Evolutionary conservation across 1,140 invertebrate species (phyloP).

Genomic region (Spodoptera litura): DNA sequence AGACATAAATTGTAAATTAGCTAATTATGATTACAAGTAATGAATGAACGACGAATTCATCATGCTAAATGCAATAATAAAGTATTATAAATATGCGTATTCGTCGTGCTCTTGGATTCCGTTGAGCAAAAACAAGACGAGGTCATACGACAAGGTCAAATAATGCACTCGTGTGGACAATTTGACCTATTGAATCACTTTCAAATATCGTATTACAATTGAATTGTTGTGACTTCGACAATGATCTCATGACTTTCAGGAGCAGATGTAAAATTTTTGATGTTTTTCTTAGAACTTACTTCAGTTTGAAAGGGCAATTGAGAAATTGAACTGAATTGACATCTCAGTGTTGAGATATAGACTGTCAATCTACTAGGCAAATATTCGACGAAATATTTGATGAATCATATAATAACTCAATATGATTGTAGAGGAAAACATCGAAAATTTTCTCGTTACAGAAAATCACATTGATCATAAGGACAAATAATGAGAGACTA

Average conservation of each 20-base stretch:
- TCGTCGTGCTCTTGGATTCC: conserved; percentile 50
- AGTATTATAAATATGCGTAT: conserved; percentile 38
- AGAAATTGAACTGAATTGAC: no score
- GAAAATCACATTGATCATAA: no score
- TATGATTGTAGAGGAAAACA: no score
- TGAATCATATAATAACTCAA: no score
- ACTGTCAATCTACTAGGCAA: no score
- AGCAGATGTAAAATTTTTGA: not conserved
- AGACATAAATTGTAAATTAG: not conserved
- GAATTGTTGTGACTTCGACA: conserved; percentile 19
- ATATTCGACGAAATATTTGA: no score
- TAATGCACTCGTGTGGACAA: conserved; percentile 48
- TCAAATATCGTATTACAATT: conserved; percentile 37
- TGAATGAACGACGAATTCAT: not conserved
- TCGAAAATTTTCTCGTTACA: no score
- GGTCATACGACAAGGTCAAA: conserved; percentile 57
- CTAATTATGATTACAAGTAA: not conserved
- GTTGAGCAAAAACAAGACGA: conserved; percentile 66
- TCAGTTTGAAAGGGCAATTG: no score
- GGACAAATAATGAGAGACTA: no score
- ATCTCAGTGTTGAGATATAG: no score
- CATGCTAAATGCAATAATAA: conserved; percentile 19
- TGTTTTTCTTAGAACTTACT: no score
- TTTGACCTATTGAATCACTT: conserved; percentile 45
- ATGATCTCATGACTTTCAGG: not conserved